Conservation (phyloP, 2,888 invertebrate species). For the Nipponacmea schrenckii region DNA sequence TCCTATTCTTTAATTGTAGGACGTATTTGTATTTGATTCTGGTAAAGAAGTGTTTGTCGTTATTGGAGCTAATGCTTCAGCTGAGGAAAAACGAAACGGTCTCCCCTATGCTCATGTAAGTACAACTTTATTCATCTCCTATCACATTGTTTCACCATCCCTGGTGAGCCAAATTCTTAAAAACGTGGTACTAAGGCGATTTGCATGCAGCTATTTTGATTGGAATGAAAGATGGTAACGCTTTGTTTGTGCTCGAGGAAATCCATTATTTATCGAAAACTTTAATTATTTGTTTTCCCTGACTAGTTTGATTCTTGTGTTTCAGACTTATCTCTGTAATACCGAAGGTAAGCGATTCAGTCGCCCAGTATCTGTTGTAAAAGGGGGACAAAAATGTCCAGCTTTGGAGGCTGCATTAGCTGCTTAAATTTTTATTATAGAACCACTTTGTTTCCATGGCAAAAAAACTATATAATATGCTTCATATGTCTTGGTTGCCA, state of each 20-base stretch:
- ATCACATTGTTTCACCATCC: too few species aligned
- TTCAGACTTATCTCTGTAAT: slow-evolving; percentile 31
- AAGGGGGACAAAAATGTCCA: slow-evolving; percentile 34
- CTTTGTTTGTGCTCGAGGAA: too few species aligned
- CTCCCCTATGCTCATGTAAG: slow-evolving; percentile 59
- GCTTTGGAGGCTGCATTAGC: slow-evolving; percentile 36
- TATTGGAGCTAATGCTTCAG: slow-evolving; percentile 52
- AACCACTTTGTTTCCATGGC: background rate
- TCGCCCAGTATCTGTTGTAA: slow-evolving; percentile 37
- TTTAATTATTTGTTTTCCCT: background rate
- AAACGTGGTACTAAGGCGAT: too few species aligned
- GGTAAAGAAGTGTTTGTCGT: slow-evolving; percentile 52
- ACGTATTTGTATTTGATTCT: slow-evolving; percentile 57
- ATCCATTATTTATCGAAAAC: too few species aligned
- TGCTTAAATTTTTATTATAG: slow-evolving; percentile 29
- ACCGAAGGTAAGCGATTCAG: slow-evolving; percentile 21
- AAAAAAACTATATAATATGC: background rate
- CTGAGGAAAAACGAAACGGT: slow-evolving; percentile 52
- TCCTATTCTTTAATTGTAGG: slow-evolving; percentile 32
- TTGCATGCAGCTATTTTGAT: too few species aligned
- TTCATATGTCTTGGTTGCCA: too few species aligned
- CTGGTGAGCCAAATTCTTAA: background rate
- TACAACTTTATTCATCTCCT: background rate
- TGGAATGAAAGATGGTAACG: too few species aligned
- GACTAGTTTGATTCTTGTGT: background rate